Evolutionary conservation across 2,797 vertebrate species (phyloP).

Genomic region (Chaunax sp.): DNA sequence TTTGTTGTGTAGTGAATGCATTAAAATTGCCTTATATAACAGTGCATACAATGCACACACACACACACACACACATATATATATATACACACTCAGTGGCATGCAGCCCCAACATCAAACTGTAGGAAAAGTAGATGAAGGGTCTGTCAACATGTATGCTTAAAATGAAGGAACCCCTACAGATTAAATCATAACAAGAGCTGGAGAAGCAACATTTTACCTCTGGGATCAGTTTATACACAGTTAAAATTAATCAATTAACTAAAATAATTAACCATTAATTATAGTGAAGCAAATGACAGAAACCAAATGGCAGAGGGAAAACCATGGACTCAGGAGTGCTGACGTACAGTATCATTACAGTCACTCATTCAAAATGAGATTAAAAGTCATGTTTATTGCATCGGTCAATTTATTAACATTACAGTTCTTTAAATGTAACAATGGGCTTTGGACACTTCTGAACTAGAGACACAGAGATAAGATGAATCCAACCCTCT

Average conservation of each 20-base stretch:
- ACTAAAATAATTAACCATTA: too few species aligned
- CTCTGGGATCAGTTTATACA: slow-evolving; percentile 6
- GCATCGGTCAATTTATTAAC: too few species aligned
- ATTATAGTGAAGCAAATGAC: slow-evolving; percentile 1
- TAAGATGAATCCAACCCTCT: slow-evolving; percentile 4
- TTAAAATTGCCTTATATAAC: slow-evolving; percentile 37
- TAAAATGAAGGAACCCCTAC: not conserved
- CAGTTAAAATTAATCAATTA: too few species aligned
- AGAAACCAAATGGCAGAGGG: not conserved
- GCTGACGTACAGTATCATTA: too few species aligned
- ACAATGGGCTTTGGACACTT: not conserved
- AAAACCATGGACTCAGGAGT: too few species aligned
- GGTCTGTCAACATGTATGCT: slow-evolving; percentile 14
- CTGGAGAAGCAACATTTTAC: not conserved
- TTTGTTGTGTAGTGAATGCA: slow-evolving; percentile 17
- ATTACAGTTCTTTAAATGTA: not conserved
- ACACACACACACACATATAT: too few species aligned
- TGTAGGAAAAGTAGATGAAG: not conserved
- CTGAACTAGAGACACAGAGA: not conserved
- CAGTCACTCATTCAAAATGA: not conserved
- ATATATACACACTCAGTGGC: too few species aligned
- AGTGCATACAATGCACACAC: slow-evolving; percentile 16
- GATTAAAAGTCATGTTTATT: not conserved
- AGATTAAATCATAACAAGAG: too few species aligned
- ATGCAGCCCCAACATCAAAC: too few species aligned